These are phyloP conservation scores for Ellobius talpinus DNA, from an alignment of 2,113 vertebrate species.

Conservation along the genomic window DNA sequence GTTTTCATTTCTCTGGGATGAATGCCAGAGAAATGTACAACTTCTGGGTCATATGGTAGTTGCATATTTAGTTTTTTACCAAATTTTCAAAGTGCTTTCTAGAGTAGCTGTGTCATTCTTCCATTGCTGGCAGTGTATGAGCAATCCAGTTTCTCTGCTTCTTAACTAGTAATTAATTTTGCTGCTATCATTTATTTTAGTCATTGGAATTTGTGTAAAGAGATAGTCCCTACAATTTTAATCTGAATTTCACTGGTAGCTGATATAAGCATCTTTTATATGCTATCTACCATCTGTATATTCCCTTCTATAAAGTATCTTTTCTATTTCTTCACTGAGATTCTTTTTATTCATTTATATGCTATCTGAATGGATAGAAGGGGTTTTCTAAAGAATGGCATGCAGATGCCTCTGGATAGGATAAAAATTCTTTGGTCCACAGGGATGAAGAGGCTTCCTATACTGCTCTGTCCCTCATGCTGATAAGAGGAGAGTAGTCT, in stretches of 20 bases:
- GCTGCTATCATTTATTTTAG: slow-evolving; percentile 17
- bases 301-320: slow-evolving; percentile 34
- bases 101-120: slow-evolving; percentile 13
- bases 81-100: slow-evolving; percentile 37
- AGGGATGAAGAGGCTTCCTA: neutral
- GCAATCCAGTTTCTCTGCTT: neutral
- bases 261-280: slow-evolving; percentile 25
- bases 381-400: neutral
- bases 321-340: neutral
- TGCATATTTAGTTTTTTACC: slow-evolving; percentile 3
- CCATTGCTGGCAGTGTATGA: neutral
- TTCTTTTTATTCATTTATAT: slow-evolving; percentile 38
- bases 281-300: neutral
- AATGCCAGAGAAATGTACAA: neutral
- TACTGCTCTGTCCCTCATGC: neutral
- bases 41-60: neutral
- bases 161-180: slow-evolving; percentile 13
- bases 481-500: neutral
- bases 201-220: neutral
- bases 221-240: neutral
- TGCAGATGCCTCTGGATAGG: neutral
- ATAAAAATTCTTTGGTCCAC: neutral
- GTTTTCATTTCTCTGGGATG: slow-evolving; percentile 53
- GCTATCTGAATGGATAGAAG: neutral
- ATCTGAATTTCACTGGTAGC: neutral